Evolutionary conservation across 2,797 vertebrate species (phyloP).

Genomic region (Poecilia wingei): DNA sequence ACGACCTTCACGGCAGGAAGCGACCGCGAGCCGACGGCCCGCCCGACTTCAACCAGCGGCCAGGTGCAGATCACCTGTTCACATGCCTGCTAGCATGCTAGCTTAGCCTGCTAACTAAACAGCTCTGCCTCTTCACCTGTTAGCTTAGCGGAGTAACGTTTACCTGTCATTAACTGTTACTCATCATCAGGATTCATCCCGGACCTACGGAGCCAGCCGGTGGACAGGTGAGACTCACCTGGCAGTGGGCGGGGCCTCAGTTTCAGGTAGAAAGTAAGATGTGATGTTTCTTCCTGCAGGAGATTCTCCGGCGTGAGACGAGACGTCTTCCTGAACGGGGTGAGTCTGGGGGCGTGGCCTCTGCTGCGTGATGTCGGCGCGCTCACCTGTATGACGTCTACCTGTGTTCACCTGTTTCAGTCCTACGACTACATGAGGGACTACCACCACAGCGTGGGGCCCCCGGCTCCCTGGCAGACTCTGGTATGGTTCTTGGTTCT

Average conservation of each 20-base stretch:
- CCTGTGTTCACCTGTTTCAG: conserved; percentile 77
- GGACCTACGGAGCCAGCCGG: conserved; percentile 93
- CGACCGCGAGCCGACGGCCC: conserved; percentile 95
- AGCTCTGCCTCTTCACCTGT: neutral
- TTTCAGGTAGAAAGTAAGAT: neutral
- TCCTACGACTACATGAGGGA: conserved; percentile 99
- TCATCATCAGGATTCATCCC: conserved; percentile 88
- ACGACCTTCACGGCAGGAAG: conserved; percentile 98
- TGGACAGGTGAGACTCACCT: conserved; percentile 89
- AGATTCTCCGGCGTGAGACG: conserved; percentile 93
- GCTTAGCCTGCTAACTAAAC: too few relatives aligned
- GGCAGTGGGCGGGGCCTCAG: conserved; percentile 4
- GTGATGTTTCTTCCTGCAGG: conserved; percentile 68
- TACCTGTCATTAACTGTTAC: neutral
- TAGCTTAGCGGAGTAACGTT: neutral
- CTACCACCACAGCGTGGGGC: conserved; percentile 94
- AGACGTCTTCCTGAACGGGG: conserved; percentile 98
- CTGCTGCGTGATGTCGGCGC: neutral
- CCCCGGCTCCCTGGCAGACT: conserved; percentile 95
- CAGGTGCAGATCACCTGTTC: conserved; percentile 81
- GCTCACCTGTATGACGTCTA: conserved; percentile 20
- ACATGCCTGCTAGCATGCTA: neutral
- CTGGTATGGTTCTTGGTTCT: conserved; percentile 82
- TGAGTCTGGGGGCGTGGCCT: conserved; percentile 77
- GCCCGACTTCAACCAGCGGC: conserved; percentile 95